Conservation (phyloP, 2,113 vertebrate genomes). For the Ahaetulla prasina region DNA sequence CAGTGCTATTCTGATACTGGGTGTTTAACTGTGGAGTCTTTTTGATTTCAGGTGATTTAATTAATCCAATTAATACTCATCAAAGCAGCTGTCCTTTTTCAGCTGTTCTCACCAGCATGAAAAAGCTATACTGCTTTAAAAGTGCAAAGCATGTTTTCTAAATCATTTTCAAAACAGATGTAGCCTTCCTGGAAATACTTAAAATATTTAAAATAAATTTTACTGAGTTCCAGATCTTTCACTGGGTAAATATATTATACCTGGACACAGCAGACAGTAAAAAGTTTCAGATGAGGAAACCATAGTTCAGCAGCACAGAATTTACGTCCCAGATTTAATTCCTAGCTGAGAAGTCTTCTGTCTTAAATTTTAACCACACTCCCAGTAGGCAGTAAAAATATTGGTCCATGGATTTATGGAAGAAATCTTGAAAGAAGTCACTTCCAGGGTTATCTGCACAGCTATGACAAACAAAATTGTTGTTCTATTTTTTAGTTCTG, state of each 20-base stretch:
- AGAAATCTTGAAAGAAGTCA: background rate
- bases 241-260: background rate
- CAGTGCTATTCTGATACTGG: background rate
- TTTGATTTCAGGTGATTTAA: background rate
- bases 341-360: background rate
- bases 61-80: background rate
- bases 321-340: background rate
- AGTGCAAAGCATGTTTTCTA: background rate
- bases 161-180: background rate
- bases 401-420: background rate
- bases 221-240: background rate
- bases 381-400: background rate
- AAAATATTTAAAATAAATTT: background rate
- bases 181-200: background rate
- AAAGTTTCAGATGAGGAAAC: background rate
- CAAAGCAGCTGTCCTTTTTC: background rate
- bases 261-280: background rate
- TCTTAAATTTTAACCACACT: background rate
- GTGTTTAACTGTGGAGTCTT: background rate
- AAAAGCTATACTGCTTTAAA: background rate
- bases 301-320: background rate
- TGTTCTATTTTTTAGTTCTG: background rate
- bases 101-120: background rate
- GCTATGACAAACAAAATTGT: background rate
- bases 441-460: background rate